Percentiles rank a stretch among this genome's conserved stretches.
Evolutionary conservation across 2,797 vertebrate genomes (phyloP).

Genomic region (Perodicticus potto): DNA sequence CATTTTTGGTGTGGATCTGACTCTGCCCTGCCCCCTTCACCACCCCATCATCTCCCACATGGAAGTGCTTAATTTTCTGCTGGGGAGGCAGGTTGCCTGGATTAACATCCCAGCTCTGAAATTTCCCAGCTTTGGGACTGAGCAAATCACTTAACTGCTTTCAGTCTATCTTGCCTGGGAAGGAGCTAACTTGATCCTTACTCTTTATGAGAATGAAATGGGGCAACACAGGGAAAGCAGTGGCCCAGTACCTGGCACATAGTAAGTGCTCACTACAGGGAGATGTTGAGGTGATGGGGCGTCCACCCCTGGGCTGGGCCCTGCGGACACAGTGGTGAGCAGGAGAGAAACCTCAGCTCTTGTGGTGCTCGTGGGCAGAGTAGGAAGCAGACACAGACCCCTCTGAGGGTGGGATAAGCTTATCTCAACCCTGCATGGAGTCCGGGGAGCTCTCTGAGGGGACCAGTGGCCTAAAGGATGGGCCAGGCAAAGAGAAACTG

Average conservation of each 20-base stretch:
- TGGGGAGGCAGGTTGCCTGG: neutral
- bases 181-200: neutral
- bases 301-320: neutral
- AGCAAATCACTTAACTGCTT: neutral
- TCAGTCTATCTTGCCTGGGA: neutral
- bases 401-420: neutral
- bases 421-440: neutral
- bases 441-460: neutral
- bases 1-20: neutral
- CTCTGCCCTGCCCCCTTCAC: neutral
- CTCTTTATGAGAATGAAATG: neutral
- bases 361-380: fast-evolving
- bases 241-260: neutral
- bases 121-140: neutral
- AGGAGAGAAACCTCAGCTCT: neutral
- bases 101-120: neutral
- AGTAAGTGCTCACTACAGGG: neutral
- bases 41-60: neutral
- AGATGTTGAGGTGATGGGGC: neutral
- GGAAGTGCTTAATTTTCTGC: neutral
- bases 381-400: neutral
- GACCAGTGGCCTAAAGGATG: too few species aligned
- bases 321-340: neutral
- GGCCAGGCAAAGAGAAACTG: neutral
- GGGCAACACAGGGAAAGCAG: fast-evolving